Conservation (phyloP, 1,140 invertebrate genomes). For the Temnothorax curvispinosus region DNA sequence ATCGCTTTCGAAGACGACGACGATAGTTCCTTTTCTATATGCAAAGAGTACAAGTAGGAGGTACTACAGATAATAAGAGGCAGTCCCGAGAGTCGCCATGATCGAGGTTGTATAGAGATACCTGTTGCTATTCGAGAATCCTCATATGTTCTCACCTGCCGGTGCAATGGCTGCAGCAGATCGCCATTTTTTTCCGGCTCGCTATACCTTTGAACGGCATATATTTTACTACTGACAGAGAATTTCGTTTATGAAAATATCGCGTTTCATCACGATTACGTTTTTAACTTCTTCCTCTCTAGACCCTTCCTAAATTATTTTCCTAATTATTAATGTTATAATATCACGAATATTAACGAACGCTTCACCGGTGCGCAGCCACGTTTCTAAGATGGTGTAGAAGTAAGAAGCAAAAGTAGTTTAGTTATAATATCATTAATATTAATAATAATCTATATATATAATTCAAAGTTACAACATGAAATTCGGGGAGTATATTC, state of each 20-base stretch:
- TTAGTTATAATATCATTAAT: no score
- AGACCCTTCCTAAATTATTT: background rate
- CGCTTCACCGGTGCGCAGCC: no score
- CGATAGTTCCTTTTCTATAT: background rate
- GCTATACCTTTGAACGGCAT: background rate
- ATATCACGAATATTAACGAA: background rate
- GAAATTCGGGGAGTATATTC: no score
- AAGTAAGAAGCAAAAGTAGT: no score
- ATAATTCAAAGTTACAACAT: no score
- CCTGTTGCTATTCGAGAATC: background rate
- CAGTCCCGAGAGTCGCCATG: background rate
- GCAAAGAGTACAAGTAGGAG: background rate
- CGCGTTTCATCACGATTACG: background rate
- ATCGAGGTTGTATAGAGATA: background rate
- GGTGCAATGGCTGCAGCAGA: background rate
- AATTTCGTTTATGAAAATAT: background rate
- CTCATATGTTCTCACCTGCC: background rate
- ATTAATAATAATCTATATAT: no score
- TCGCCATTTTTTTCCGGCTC: background rate
- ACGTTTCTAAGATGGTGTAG: no score
- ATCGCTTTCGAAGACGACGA: background rate
- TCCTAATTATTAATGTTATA: background rate
- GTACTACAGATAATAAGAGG: background rate
- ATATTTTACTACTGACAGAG: background rate
- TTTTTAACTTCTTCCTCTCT: background rate